A percentile compares a stretch with the other conserved stretches of the same genome.
These are phyloP conservation scores for Trinectes maculatus DNA, from an alignment of 2,113 vertebrate species.

Conservation along the genomic window DNA sequence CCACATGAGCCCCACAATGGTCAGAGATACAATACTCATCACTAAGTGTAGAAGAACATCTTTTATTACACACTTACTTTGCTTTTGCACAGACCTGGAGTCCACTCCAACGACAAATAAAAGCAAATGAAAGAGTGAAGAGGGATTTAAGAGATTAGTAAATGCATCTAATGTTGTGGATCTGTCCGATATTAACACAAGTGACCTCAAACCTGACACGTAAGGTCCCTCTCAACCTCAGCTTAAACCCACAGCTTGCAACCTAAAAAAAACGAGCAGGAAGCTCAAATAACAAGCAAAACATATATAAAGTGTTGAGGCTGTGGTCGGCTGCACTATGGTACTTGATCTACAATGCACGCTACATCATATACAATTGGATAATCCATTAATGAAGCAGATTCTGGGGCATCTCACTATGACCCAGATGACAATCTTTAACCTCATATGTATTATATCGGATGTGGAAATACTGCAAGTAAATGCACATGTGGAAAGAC, in stretches of 20 bases:
- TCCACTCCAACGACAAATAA: slow-evolving; percentile 43
- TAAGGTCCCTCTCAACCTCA: slow-evolving; percentile 40
- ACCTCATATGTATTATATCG: slow-evolving; percentile 30
- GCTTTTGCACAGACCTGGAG: neutral
- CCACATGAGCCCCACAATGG: neutral
- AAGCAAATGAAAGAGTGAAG: slow-evolving; percentile 42
- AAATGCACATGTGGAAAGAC: slow-evolving; percentile 43
- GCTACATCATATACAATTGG: slow-evolving; percentile 43
- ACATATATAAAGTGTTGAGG: slow-evolving; percentile 1
- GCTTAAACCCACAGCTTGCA: slow-evolving; percentile 37
- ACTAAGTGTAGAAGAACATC: neutral
- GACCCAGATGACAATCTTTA: slow-evolving; percentile 22
- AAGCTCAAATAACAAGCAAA: slow-evolving; percentile 38
- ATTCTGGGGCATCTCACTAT: slow-evolving; percentile 43
- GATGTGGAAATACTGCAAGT: slow-evolving; percentile 34
- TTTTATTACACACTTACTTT: slow-evolving; percentile 1
- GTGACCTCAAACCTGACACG: slow-evolving; percentile 57
- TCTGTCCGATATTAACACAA: slow-evolving; percentile 51
- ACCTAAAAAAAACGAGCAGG: slow-evolving; percentile 25
- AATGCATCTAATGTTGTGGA: slow-evolving; percentile 42
- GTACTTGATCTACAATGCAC: slow-evolving; percentile 43
- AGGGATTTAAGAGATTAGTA: slow-evolving; percentile 62
- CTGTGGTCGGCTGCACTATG: neutral
- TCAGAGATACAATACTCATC: neutral
- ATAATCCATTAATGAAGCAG: slow-evolving; percentile 59